phyloP scores from a whole-genome alignment of 2,797 vertebrate genomes.

The Gambusia yucatana region DNA sequence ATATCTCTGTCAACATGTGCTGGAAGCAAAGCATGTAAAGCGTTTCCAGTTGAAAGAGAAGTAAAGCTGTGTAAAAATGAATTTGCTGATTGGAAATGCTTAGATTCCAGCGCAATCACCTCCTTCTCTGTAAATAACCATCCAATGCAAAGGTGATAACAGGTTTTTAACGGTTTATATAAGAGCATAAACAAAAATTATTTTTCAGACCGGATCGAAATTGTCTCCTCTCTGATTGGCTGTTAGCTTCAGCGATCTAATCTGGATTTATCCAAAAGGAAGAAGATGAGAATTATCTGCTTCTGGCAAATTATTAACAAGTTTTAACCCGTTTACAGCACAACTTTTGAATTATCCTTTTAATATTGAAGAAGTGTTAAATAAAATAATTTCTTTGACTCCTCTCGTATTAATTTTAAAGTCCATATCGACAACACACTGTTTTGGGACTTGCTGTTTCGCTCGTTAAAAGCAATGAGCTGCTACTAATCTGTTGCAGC shows the following conservation, averaged over 20 bases:
- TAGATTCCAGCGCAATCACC: background rate
- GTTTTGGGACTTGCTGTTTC: constrained; percentile 18
- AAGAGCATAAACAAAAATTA: background rate
- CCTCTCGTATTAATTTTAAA: background rate
- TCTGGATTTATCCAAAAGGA: background rate
- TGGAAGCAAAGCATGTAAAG: background rate
- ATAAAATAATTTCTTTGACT: constrained; percentile 5
- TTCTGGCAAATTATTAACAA: background rate
- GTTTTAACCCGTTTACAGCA: background rate
- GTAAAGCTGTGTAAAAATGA: background rate
- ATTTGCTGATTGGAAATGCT: background rate
- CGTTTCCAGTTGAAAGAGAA: background rate
- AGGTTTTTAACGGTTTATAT: background rate
- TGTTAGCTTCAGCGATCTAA: background rate
- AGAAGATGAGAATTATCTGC: background rate
- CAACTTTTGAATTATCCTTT: background rate
- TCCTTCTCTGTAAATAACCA: background rate
- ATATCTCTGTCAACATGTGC: background rate
- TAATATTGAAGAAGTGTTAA: background rate
- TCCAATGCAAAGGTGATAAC: background rate
- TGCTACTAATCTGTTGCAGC: constrained; percentile 81
- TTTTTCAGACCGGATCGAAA: background rate
- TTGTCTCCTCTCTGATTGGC: background rate
- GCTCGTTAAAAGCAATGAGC: constrained; percentile 33
- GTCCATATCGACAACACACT: background rate